Percentiles rank a stretch among this genome's conserved stretches.
Evolutionary conservation across 1,140 invertebrate species (phyloP).

Genomic region (Drosophila pallidifrons): DNA sequence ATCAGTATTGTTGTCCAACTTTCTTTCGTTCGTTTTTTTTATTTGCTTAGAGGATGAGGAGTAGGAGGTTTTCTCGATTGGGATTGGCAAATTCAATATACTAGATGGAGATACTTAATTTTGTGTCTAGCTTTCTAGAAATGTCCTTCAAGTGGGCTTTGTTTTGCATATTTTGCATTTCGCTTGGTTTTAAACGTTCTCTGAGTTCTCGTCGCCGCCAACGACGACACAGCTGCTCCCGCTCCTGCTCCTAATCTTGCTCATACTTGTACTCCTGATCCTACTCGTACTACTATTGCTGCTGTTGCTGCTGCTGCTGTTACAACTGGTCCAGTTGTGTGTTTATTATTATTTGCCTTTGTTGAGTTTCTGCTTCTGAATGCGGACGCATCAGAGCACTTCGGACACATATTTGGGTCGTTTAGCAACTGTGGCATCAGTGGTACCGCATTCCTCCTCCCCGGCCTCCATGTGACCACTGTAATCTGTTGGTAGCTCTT

Average conservation of each 20-base stretch:
- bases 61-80: conserved; percentile 23
- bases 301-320: conserved; percentile 18
- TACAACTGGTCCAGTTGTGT: not conserved
- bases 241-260: not conserved
- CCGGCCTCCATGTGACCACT: conserved; percentile 80
- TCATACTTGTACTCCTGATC: not conserved
- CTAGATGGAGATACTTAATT: conserved; percentile 81
- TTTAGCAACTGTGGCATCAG: conserved; percentile 64
- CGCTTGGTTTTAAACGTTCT: conserved; percentile 30
- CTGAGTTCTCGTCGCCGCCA: conserved; percentile 25
- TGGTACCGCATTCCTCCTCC: conserved; percentile 70
- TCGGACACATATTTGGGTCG: conserved; percentile 81
- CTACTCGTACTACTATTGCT: not conserved
- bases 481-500: conserved; percentile 81
- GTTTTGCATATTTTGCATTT: conserved; percentile 25
- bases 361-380: conserved; percentile 64
- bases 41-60: conserved; percentile 1
- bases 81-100: conserved; percentile 82
- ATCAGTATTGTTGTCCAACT: conserved; percentile 43
- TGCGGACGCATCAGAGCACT: conserved; percentile 83
- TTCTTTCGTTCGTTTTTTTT: conserved; percentile 21
- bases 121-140: conserved; percentile 46
- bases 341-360: conserved; percentile 68
- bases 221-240: not conserved
- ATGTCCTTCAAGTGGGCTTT: conserved; percentile 39